A percentile compares a stretch with the other conserved stretches of the same genome.
phyloP scores from a whole-genome alignment of 2,113 vertebrate genomes.

The Ameiurus melas region DNA sequence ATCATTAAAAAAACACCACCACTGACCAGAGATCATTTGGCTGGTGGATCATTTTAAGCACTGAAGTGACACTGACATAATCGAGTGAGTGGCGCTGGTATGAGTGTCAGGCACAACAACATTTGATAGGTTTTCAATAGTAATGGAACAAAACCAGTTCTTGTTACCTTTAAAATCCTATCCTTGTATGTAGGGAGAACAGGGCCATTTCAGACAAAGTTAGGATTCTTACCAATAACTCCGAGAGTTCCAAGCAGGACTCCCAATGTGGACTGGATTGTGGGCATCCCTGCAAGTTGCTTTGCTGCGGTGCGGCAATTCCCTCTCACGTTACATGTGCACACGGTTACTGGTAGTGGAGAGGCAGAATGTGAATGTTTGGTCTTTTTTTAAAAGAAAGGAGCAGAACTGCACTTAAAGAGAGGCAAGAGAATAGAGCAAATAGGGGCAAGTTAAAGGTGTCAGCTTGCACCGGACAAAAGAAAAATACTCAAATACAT shows the following conservation, averaged over 20 bases:
- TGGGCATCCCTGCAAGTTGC: slow-evolving; percentile 78
- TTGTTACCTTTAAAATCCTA: background rate
- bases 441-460: background rate
- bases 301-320: slow-evolving; percentile 76
- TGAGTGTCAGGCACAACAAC: background rate
- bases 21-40: background rate
- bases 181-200: background rate
- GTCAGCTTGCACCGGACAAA: background rate
- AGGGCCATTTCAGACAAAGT: background rate
- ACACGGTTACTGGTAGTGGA: slow-evolving; percentile 71
- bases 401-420: background rate
- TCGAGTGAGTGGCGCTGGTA: background rate
- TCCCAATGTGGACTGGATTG: slow-evolving; percentile 76
- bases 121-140: background rate
- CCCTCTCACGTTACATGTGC: slow-evolving; percentile 74
- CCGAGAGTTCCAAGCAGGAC: slow-evolving; percentile 74
- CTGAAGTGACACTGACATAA: background rate
- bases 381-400: slow-evolving; percentile 14
- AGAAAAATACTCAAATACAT: background rate
- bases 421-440: background rate
- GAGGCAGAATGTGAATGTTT: background rate
- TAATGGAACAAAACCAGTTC: background rate
- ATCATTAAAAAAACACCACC: background rate
- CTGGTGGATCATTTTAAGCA: background rate
- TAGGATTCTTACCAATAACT: slow-evolving; percentile 67